Evolutionary conservation across 2,113 vertebrate species (phyloP).

Genomic region (Uria aalge): DNA sequence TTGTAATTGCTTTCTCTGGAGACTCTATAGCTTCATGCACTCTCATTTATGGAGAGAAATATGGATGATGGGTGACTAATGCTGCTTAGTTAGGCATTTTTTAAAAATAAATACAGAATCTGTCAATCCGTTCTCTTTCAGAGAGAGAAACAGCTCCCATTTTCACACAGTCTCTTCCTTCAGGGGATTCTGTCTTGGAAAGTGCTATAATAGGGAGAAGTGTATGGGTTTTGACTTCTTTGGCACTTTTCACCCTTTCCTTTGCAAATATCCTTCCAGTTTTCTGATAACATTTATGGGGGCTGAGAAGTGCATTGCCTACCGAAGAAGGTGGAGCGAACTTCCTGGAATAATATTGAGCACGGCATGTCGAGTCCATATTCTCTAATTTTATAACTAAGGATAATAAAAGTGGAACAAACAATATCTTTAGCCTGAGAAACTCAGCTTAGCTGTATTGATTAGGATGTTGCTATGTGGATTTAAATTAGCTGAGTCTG

Average conservation of each 20-base stretch:
- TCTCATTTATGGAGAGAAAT: not conserved
- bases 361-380: not conserved
- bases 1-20: slow-evolving; percentile 34
- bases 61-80: slow-evolving; percentile 22
- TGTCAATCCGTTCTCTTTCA: slow-evolving; percentile 41
- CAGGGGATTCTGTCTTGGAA: slow-evolving; percentile 43
- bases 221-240: slow-evolving; percentile 36
- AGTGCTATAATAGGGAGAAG: slow-evolving; percentile 31
- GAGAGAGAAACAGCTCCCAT: slow-evolving; percentile 25
- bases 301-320: not conserved
- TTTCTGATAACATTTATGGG: not conserved
- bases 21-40: not conserved
- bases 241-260: slow-evolving; percentile 33
- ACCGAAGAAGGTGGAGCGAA: not conserved
- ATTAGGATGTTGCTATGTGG: not conserved
- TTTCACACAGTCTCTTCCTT: slow-evolving; percentile 43
- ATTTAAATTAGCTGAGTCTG: not conserved
- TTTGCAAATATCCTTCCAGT: not conserved
- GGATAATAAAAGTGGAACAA: not conserved
- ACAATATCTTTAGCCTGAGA: not conserved
- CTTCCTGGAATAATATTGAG: not conserved
- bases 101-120: slow-evolving; percentile 51
- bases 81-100: slow-evolving; percentile 47
- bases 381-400: not conserved
- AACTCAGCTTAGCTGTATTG: not conserved